Base-by-base conservation (phyloP, 1,140 invertebrate species). In the Scaptomyza pallida region DNA sequence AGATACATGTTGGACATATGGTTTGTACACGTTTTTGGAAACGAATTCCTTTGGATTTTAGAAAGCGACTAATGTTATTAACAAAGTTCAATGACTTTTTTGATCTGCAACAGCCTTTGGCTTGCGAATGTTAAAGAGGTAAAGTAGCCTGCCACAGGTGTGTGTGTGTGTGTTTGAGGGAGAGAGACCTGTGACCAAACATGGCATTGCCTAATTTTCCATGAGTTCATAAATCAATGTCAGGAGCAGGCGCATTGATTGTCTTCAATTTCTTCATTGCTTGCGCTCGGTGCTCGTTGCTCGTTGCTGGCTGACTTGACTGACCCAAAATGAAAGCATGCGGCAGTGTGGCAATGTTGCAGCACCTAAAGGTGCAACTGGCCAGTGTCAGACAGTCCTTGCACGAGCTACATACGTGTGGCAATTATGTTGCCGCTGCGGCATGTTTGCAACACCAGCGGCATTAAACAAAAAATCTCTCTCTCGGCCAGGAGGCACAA, bases 181-280 rank as follows among this genome's bases (percentile, higher is more conserved):
- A 6, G 26, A 30, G 71, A 65, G 41, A 64, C 35, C 72, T 65
- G 43, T 88, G 78, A 60, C 82, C 82, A 88, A 78, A 88, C 81
- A 88, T 82, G 82, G 83, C 73, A 76, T 78, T 82, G 74, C 82
- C 82, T 88, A 88, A 88, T 88, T 88, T 89, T 78, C 67, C 78
- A 75, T 47, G 78, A 88, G 82, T 88, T 89, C 82, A 88, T 88
- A 88, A 88, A 88, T 88, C 82, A 88, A 88, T 88, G 82, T 88
- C 82, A 78, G 50, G 54, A 62, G 71, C 65, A 30, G 23, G 41
- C 67, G 67, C 73, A 82, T 82, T 88, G 82, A 88, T 78, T 88
- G 82, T 82, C 82, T 88, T 82, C 75, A 89, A 89, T 88, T 78
- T 75, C 64, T 55, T 30, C 57, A 44, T 48, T 57, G 65, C 47